phyloP scores from a whole-genome alignment of 2,888 invertebrate species.

The Andrena camellia region DNA sequence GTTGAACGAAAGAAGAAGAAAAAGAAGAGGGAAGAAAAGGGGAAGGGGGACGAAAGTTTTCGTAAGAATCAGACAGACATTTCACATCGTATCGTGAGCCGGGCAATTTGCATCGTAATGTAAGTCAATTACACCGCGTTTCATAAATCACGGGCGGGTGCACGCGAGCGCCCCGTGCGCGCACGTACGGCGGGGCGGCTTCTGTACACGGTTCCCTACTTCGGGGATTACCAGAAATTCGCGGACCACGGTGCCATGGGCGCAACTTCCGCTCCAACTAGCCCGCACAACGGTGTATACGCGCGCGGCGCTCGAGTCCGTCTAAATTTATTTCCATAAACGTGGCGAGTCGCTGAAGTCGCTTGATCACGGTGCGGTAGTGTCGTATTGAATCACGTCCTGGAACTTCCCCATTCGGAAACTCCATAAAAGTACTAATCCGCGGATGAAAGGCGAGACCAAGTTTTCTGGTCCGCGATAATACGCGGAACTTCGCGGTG shows the following conservation, averaged over 20 bases:
- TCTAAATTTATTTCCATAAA: constrained; percentile 57
- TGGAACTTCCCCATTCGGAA: constrained; percentile 20
- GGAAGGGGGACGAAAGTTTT: constrained; percentile 26
- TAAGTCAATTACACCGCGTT: constrained; percentile 69
- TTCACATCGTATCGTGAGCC: constrained; percentile 65
- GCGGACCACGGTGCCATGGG: constrained; percentile 39
- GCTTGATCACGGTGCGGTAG: constrained; percentile 11
- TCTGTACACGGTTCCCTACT: constrained; percentile 52
- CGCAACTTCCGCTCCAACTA: constrained; percentile 41
- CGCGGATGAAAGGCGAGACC: constrained; percentile 10
- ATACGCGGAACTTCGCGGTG: constrained; percentile 8
- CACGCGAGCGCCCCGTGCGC: constrained; percentile 53
- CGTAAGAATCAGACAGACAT: constrained; percentile 55
- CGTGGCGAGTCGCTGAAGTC: constrained; percentile 14
- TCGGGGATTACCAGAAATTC: constrained; percentile 64
- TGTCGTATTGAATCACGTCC: neutral
- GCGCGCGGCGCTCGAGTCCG: neutral
- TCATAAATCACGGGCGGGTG: constrained; percentile 67
- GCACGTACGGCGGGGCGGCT: neutral
- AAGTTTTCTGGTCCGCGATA: constrained; percentile 9
- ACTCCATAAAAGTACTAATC: constrained; percentile 24
- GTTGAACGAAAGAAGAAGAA: neutral
- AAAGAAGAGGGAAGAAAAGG: neutral
- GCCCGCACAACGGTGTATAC: constrained; percentile 37
- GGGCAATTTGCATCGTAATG: constrained; percentile 71